Percentiles rank a stretch among this genome's conserved stretches.
These are phyloP conservation scores for Neodiprion pinetum DNA, from an alignment of 1,140 invertebrate genomes.

Conservation along the genomic window DNA sequence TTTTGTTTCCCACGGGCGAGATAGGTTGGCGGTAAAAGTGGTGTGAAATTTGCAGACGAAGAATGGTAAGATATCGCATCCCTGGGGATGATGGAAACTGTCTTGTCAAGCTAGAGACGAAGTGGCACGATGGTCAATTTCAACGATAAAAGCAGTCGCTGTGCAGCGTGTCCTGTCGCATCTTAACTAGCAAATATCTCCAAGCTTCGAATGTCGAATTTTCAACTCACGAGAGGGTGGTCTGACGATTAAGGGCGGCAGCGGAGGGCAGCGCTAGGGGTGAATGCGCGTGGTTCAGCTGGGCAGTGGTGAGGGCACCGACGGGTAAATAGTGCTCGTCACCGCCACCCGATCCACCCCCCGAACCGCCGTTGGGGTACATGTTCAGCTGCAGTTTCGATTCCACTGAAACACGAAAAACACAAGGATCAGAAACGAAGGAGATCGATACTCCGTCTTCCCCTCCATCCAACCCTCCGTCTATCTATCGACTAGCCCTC, in stretches of 20 bases:
- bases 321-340: conserved; percentile 50
- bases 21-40: too few species aligned
- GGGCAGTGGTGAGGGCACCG: conserved; percentile 44
- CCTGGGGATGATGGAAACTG: too few species aligned
- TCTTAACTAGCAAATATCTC: background rate
- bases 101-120: too few species aligned
- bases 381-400: conserved; percentile 57
- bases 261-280: conserved; percentile 57
- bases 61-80: too few species aligned
- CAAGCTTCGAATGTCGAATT: background rate
- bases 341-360: conserved; percentile 41
- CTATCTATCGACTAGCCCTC: conserved; percentile 18
- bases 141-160: too few species aligned
- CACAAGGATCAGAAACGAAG: conserved; percentile 19
- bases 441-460: conserved; percentile 10
- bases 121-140: too few species aligned
- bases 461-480: conserved; percentile 25
- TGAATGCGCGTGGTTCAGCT: conserved; percentile 55
- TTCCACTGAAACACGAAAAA: conserved; percentile 51
- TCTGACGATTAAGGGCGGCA: conserved; percentile 57
- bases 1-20: too few species aligned
- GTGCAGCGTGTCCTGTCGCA: too few species aligned
- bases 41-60: too few species aligned
- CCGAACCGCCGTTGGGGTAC: conserved; percentile 44
- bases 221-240: conserved; percentile 56